Evolutionary conservation across 2,888 invertebrate genomes (phyloP), one percentile per base, ranked within the genome.

Genomic region (Pollenia griseotomentosa): DNA sequence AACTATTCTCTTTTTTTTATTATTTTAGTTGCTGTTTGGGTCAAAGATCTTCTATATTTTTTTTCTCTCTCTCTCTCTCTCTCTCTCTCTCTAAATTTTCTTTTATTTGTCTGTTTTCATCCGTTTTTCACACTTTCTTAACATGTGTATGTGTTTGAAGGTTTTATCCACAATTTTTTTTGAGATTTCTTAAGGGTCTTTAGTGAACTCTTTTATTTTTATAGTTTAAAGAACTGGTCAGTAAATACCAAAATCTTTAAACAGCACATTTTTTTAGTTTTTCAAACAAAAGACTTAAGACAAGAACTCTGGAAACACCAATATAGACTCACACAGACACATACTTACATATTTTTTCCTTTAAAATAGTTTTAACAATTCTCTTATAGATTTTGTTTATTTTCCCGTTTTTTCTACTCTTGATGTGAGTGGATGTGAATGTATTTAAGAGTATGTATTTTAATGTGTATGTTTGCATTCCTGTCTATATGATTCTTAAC

Each of bases 31-130:
- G 10, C 23, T 78, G 78, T 83, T 83, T 86, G 63, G 82, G 82
- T 82, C 82, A 82, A 86, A 86, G 86, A 86, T 82, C 85, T 86
- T 61, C 65, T 71, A 57, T 57, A 53, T 33, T 63, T 44, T 4
- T 71, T 19, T 2, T 71, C 48, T 19, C 12, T 48, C 44, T 55
- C 46, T 63, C 19, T 19, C 19, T 71, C 48, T 19, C 12, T 48
- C 44, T 55, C 46, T 63, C 19, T 75, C 16, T 57, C 55, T 53
- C 12, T 59, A 42, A 16, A n/a, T 48, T 57, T 73, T 73, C n/a
- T 51, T 66, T 66, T 65, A 48, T 46, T 46, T 14, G 10, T 12
- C 48, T 74, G 33, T 40, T 44, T 55, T 75, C 2, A 12, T 19
- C 4, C 33, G 5, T 33, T 40, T 59, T 14, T 16, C 57, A 48